Percentiles rank a stretch among this genome's conserved stretches.
Evolutionary conservation across 1,140 invertebrate species (phyloP).

Genomic region (Cherax quadricarinatus): DNA sequence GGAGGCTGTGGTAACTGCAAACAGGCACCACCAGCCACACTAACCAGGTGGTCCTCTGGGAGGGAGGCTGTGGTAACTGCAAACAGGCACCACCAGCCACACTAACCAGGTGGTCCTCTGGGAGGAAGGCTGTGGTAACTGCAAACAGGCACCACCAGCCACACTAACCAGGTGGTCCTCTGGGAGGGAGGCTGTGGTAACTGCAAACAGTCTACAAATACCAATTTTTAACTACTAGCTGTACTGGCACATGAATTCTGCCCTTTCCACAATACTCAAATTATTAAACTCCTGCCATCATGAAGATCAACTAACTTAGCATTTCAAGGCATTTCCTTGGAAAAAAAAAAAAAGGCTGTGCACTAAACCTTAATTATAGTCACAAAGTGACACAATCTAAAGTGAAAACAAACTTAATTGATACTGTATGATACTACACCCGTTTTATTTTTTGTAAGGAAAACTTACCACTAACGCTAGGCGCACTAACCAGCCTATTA

Average conservation of each 20-base stretch:
- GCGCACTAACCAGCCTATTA: conserved; percentile 17
- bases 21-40: no score
- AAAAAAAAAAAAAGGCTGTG: background rate
- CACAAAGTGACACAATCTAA: conserved; percentile 23
- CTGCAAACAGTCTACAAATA: background rate
- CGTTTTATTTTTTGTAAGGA: background rate
- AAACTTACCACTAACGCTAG: conserved; percentile 5
- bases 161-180: no score
- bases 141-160: no score
- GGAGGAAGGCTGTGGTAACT: no score
- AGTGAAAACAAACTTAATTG: conserved; percentile 28
- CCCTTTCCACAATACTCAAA: background rate
- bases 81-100: no score
- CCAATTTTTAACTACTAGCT: background rate
- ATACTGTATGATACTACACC: background rate
- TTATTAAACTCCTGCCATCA: background rate
- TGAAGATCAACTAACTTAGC: background rate
- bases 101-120: no score
- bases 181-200: background rate
- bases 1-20: no score
- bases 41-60: no score
- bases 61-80: no score
- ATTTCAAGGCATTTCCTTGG: background rate
- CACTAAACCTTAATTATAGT: conserved; percentile 13
- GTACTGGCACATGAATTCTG: background rate